Evolutionary conservation across 1,140 invertebrate species (phyloP), one percentile per base, ranked within the genome.

Genomic region (Drosophila cardini): DNA sequence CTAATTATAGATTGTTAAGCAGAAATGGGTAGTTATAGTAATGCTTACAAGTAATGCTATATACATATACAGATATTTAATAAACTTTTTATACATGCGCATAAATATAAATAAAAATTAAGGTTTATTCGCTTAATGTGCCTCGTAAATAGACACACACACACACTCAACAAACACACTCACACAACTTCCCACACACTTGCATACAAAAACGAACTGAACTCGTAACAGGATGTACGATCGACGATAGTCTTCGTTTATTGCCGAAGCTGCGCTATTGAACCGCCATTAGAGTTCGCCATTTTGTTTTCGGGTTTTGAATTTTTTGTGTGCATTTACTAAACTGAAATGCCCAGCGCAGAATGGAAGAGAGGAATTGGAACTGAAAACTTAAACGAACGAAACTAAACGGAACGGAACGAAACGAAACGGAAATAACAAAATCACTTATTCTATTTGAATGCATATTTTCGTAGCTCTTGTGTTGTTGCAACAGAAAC

Each of bases 401-500:
- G 21, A 21, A 21, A 21, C 21, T 21, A 21, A 21, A 21, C n/a
- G n/a, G n/a, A n/a, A n/a, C n/a, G 42, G 32, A 63, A 52, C 45
- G 40, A 76, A 83, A 72, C 65, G 38, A 61, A 74, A 74, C 50
- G 57, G 75, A 85, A 78, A 67, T 4, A 75, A 42, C 21, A 56
- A 71, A 86, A 81, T 76, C 63, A 71, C 64, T 46, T 78, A 67
- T 67, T 85, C 75, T 58, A 86, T 81, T 75, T 34, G 16, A 76
- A 43, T 42, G 40, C 18, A 55, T 43, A 56, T 34, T 56, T 67
- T 53, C 13, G 42, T 40, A 26, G 53, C 68, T 40, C 16, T 68
- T 43, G 15, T 13, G 40, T 26, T 58, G 34, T 21, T 68, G 63
- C 69, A 67, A 30, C 62, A 50, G 38, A 26, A 56, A 34, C 43